Evolutionary conservation across 2,113 vertebrate species (phyloP).

Genomic region (Leucoraja erinaceus): DNA sequence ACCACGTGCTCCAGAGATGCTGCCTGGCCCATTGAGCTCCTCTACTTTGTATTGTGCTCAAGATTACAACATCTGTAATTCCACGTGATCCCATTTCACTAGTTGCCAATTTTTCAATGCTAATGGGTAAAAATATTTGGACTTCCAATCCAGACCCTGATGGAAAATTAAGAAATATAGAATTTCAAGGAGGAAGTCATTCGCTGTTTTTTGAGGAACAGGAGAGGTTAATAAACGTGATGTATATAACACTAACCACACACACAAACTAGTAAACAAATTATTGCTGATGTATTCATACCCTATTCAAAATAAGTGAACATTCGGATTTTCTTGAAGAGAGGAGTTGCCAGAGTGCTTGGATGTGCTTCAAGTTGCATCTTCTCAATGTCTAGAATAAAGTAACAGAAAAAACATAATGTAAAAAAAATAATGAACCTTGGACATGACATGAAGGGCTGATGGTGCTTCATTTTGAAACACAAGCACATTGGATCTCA

Average conservation of each 20-base stretch:
- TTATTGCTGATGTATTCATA: constrained; percentile 46
- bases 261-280: neutral
- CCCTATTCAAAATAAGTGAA: constrained; percentile 71
- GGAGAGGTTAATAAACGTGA: neutral
- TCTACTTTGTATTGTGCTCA: too few species aligned
- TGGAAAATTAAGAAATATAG: neutral
- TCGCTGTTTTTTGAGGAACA: neutral
- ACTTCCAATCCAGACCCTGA: neutral
- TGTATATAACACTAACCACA: too few species aligned
- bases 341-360: constrained; percentile 83
- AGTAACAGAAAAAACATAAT: neutral
- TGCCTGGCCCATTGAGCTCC: too few species aligned
- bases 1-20: too few species aligned
- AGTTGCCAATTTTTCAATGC: neutral
- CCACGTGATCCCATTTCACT: neutral
- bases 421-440: neutral
- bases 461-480: neutral
- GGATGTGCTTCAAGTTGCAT: constrained; percentile 69
- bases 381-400: constrained; percentile 62
- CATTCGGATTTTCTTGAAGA: constrained; percentile 77
- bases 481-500: neutral
- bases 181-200: neutral
- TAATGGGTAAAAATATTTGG: neutral
- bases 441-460: neutral
- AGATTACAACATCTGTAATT: too few species aligned